Evolutionary conservation across 1,140 invertebrate genomes (phyloP).

Genomic region (Maniola jurtina): DNA sequence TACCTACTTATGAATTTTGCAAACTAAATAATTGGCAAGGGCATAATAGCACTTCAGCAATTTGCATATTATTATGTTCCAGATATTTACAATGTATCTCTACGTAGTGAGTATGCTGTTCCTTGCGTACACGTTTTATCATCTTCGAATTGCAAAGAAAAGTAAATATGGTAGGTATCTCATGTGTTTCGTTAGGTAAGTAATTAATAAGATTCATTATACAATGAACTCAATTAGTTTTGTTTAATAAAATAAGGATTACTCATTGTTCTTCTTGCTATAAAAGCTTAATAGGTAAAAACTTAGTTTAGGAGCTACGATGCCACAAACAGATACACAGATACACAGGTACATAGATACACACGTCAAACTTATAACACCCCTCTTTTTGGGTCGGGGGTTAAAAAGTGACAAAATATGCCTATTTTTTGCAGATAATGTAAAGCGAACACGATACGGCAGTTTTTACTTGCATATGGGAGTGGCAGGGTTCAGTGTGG

Average conservation of each 20-base stretch:
- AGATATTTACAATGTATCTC: slow-evolving; percentile 72
- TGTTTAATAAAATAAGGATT: not conserved
- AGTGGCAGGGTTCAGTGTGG: slow-evolving; percentile 83
- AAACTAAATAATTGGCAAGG: not conserved
- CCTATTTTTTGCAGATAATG: slow-evolving; percentile 25
- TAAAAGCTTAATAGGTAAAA: no score
- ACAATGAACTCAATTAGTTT: not conserved
- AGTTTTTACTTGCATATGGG: slow-evolving; percentile 84
- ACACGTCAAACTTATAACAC: no score
- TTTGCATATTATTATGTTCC: slow-evolving; percentile 28
- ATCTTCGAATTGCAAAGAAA: slow-evolving; percentile 57
- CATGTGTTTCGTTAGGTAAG: not conserved
- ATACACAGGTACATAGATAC: no score
- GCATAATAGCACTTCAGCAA: not conserved
- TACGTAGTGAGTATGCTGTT: slow-evolving; percentile 65
- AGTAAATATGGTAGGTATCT: slow-evolving; percentile 50
- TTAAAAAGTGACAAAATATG: not conserved
- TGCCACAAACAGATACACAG: no score
- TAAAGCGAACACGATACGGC: slow-evolving; percentile 63
- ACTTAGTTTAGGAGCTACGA: no score
- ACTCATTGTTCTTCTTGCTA: no score
- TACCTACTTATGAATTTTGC: slow-evolving; percentile 21
- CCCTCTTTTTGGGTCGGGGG: no score
- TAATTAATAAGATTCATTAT: not conserved
- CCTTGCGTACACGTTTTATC: slow-evolving; percentile 66